phyloP scores from a whole-genome alignment of 2,888 invertebrate genomes.

The Limenitis camilla region DNA sequence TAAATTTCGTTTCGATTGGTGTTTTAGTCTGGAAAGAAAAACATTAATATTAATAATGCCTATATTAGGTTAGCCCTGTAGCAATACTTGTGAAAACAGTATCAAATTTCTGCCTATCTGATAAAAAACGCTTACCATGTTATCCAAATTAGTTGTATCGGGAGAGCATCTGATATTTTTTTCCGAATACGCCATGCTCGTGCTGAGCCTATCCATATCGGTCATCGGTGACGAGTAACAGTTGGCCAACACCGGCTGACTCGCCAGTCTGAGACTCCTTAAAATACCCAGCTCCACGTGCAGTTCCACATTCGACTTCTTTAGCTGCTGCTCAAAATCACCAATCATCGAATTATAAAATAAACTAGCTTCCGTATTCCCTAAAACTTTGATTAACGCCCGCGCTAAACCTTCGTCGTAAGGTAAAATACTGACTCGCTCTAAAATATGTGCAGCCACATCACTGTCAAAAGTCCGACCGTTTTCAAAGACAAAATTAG shows the following conservation, averaged over 20 bases:
- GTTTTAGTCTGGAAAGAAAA: constrained; percentile 4
- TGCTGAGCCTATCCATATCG: neutral
- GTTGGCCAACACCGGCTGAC: constrained; percentile 3
- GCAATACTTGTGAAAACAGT: too few relatives aligned
- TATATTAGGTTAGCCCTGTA: neutral
- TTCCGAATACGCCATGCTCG: constrained; percentile 6
- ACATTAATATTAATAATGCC: neutral
- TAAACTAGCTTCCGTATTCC: constrained; percentile 38
- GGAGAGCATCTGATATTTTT: constrained; percentile 35
- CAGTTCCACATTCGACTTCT: constrained; percentile 25
- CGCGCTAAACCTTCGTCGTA: constrained; percentile 37
- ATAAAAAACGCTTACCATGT: constrained; percentile 39
- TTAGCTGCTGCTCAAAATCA: constrained; percentile 41
- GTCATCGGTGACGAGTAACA: constrained; percentile 2
- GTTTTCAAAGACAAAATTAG: constrained; percentile 37
- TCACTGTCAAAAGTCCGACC: constrained; percentile 33
- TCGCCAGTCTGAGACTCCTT: constrained; percentile 17
- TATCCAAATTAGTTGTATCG: constrained; percentile 50
- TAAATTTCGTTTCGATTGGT: constrained; percentile 1
- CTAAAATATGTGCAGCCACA: constrained; percentile 43
- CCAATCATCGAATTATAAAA: constrained; percentile 37
- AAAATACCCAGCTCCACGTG: constrained; percentile 29
- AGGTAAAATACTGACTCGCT: constrained; percentile 51
- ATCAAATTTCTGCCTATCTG: neutral
- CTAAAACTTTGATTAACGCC: constrained; percentile 41